These are phyloP conservation scores for Tricholaema leucomelas DNA, from an alignment of 2,113 vertebrate species.

Conservation along the genomic window DNA sequence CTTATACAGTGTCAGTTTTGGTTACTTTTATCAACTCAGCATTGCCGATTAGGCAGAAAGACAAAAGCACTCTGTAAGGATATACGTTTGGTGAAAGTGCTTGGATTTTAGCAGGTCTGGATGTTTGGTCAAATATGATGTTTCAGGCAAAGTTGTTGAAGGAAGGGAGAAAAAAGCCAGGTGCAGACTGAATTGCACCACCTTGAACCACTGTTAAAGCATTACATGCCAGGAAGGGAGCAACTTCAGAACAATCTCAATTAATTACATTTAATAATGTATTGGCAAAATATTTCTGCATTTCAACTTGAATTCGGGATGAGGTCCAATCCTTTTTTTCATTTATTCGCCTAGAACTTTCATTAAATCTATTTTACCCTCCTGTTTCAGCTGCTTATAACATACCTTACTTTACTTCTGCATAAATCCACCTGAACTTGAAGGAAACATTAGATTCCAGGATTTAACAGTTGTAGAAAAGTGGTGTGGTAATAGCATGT, in stretches of 20 bases:
- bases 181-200: not conserved
- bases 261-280: not conserved
- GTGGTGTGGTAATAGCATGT: not conserved
- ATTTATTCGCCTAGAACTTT: not conserved
- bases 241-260: not conserved
- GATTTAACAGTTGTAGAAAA: not conserved
- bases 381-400: not conserved
- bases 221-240: not conserved
- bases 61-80: not conserved
- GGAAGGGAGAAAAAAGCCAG: not conserved
- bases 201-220: not conserved
- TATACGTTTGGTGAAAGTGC: not conserved
- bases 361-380: not conserved
- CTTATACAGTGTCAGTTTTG: not conserved
- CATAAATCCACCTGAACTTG: not conserved
- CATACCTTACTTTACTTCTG: not conserved
- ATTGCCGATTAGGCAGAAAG: not conserved
- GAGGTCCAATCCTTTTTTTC: not conserved
- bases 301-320: not conserved
- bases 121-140: not conserved
- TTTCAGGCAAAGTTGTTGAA: slow-evolving; percentile 5
- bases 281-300: not conserved
- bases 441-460: not conserved
- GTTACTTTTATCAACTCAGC: not conserved
- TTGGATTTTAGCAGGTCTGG: not conserved